Evolutionary conservation across 2,797 vertebrate species (phyloP).

Genomic region (Serranus cabrilla): DNA sequence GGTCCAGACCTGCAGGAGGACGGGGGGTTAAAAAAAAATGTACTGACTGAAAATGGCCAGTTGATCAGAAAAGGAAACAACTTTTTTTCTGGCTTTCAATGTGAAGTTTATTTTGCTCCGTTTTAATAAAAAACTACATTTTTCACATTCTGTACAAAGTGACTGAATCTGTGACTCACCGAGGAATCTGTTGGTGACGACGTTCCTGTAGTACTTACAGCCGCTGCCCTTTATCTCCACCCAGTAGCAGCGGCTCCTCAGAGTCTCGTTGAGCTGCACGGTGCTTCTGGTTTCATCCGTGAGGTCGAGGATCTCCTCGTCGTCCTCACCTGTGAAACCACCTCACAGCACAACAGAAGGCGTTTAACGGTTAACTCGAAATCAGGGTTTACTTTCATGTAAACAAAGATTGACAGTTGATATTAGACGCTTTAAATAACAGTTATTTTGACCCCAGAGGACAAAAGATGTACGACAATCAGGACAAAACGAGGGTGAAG

Average conservation of each 20-base stretch:
- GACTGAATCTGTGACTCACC: slow-evolving; percentile 27
- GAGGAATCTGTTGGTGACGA: slow-evolving; percentile 55
- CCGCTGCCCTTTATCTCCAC: slow-evolving; percentile 64
- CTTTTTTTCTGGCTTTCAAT: slow-evolving; percentile 23
- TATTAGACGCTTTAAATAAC: no score
- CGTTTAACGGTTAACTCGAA: no score
- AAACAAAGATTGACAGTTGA: no score
- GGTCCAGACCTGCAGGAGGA: slow-evolving; percentile 55
- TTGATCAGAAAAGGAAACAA: slow-evolving; percentile 47
- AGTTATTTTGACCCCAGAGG: no score
- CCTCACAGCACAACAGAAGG: neutral
- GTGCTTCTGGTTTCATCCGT: slow-evolving; percentile 36
- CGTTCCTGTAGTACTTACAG: slow-evolving; percentile 71
- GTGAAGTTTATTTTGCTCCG: slow-evolving; percentile 54
- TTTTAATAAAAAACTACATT: slow-evolving; percentile 66
- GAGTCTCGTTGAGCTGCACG: slow-evolving; percentile 49
- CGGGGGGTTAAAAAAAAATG: neutral
- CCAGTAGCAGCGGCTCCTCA: slow-evolving; percentile 55
- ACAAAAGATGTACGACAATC: no score
- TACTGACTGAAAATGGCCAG: slow-evolving; percentile 6
- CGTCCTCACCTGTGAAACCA: slow-evolving; percentile 59
- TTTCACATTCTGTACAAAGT: slow-evolving; percentile 30
- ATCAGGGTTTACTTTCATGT: no score
- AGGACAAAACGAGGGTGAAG: no score
- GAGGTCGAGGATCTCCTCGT: slow-evolving; percentile 21